These are phyloP conservation scores for Cettia cetti DNA, from an alignment of 2,113 vertebrate genomes.

Conservation along the genomic window DNA sequence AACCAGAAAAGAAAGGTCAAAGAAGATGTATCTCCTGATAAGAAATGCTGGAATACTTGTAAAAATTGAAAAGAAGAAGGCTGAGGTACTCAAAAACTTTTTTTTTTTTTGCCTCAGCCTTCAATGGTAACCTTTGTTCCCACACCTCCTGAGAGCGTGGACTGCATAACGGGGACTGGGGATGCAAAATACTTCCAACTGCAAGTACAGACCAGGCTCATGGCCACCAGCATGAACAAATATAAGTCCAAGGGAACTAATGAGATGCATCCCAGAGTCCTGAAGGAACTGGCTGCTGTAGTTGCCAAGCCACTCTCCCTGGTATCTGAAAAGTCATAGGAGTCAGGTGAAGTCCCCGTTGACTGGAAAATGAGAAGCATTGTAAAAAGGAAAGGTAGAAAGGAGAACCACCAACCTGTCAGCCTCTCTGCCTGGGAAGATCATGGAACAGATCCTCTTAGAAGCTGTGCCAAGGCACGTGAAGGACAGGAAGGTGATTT, in stretches of 20 bases:
- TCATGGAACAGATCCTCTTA: neutral
- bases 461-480: neutral
- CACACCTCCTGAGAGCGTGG: fast-evolving
- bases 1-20: neutral
- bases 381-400: neutral
- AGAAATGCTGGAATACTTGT: neutral
- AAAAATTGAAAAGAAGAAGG: neutral
- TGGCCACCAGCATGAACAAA: neutral
- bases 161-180: neutral
- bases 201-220: neutral
- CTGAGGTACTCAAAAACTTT: neutral
- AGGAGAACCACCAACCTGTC: neutral
- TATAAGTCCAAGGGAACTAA: neutral
- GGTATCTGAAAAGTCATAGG: neutral
- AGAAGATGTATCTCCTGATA: fast-evolving
- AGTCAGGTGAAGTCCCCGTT: neutral
- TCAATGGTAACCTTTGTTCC: neutral
- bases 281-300: neutral
- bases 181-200: neutral
- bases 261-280: neutral
- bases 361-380: neutral
- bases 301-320: neutral
- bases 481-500: neutral
- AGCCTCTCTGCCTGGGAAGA: neutral
- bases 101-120: neutral